These are phyloP conservation scores for Dinoponera quadriceps DNA, from an alignment of 1,140 invertebrate genomes.

Conservation along the genomic window DNA sequence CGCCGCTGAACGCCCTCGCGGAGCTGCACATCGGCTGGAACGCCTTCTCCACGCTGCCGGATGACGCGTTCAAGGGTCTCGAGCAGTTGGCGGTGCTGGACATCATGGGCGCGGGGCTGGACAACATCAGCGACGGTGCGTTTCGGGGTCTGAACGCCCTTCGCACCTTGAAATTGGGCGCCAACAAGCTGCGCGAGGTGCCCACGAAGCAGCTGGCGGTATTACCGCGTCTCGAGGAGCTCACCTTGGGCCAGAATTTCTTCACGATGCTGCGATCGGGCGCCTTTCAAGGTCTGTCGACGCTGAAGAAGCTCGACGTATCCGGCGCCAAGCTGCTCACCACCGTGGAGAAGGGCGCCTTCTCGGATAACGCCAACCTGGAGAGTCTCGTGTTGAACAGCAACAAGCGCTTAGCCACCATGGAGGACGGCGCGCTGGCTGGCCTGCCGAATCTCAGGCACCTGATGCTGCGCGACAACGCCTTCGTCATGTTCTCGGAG, in stretches of 20 bases:
- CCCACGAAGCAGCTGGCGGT: slow-evolving; percentile 91
- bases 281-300: slow-evolving; percentile 91
- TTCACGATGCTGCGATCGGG: slow-evolving; percentile 89
- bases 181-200: slow-evolving; percentile 91
- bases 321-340: slow-evolving; percentile 90
- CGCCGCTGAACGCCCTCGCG: slow-evolving; percentile 90
- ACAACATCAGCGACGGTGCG: slow-evolving; percentile 90
- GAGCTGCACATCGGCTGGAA: slow-evolving; percentile 94
- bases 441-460: slow-evolving; percentile 92
- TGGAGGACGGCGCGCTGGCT: slow-evolving; percentile 91
- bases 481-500: slow-evolving; percentile 90
- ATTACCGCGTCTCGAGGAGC: slow-evolving; percentile 91
- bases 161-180: slow-evolving; percentile 91
- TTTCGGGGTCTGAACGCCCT: slow-evolving; percentile 91
- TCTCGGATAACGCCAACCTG: slow-evolving; percentile 92
- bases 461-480: slow-evolving; percentile 92
- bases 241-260: slow-evolving; percentile 93
- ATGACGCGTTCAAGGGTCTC: slow-evolving; percentile 91
- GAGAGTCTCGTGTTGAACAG: slow-evolving; percentile 91
- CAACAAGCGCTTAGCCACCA: slow-evolving; percentile 90
- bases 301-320: slow-evolving; percentile 91
- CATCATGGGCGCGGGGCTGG: slow-evolving; percentile 91
- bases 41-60: slow-evolving; percentile 90
- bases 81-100: slow-evolving; percentile 91
- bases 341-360: slow-evolving; percentile 90